Evolutionary conservation across 2,113 vertebrate genomes (phyloP).

Genomic region (Myodes glareolus): DNA sequence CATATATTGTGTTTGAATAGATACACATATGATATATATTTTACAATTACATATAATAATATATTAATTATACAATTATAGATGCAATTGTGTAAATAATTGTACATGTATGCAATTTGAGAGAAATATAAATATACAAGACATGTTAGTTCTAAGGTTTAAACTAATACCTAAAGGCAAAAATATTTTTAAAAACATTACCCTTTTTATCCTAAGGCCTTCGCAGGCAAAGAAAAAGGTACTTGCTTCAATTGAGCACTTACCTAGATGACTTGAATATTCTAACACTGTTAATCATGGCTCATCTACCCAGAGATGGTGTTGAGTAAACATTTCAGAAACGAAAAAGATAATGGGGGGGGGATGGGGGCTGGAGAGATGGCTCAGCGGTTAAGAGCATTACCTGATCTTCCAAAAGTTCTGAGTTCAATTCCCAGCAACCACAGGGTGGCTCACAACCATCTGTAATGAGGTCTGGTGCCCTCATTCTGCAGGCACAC

Average conservation of each 20-base stretch:
- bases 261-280: constrained; percentile 47
- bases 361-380: too few relatives aligned
- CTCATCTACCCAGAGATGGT: not conserved
- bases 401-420: too few relatives aligned
- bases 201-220: constrained; percentile 36
- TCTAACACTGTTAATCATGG: constrained; percentile 11
- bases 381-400: too few relatives aligned
- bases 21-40: not conserved
- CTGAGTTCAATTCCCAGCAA: too few relatives aligned
- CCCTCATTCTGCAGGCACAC: too few relatives aligned
- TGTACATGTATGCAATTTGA: not conserved
- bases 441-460: too few relatives aligned
- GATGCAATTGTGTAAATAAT: not conserved
- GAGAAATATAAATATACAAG: not conserved
- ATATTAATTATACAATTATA: not conserved
- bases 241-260: constrained; percentile 44
- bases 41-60: not conserved
- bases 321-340: not conserved
- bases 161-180: constrained; percentile 53
- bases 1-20: not conserved
- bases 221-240: constrained; percentile 24
- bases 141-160: constrained; percentile 66
- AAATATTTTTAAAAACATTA: constrained; percentile 58
- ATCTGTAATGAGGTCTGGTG: too few relatives aligned
- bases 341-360: constrained; percentile 8